A percentile compares a stretch with the other conserved stretches of the same genome.
These are phyloP conservation scores for Drosophila pegasa DNA, from an alignment of 2,888 invertebrate species.

Conservation along the genomic window DNA sequence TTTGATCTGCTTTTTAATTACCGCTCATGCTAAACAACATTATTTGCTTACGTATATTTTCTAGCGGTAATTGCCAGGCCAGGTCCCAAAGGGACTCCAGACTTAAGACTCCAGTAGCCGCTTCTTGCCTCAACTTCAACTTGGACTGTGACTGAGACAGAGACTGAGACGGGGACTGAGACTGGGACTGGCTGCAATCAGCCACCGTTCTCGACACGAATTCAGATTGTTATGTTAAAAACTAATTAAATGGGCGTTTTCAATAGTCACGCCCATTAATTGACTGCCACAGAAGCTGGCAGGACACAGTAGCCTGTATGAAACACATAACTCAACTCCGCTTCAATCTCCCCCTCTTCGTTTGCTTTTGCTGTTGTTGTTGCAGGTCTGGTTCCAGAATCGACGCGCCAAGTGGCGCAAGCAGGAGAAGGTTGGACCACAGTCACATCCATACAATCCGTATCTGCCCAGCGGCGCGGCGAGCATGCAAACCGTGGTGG, in stretches of 20 bases:
- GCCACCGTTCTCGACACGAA: slow-evolving; percentile 48
- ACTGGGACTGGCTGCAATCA: slow-evolving; percentile 55
- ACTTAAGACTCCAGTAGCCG: not conserved
- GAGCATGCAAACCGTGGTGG: slow-evolving; percentile 89
- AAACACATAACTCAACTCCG: slow-evolving; percentile 67
- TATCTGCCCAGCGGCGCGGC: slow-evolving; percentile 89
- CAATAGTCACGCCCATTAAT: slow-evolving; percentile 76
- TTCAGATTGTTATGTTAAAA: slow-evolving; percentile 81
- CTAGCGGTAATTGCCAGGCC: slow-evolving; percentile 52
- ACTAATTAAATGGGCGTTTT: slow-evolving; percentile 81
- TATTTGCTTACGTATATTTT: slow-evolving; percentile 70
- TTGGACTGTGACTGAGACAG: slow-evolving; percentile 7
- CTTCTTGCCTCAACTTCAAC: slow-evolving; percentile 3
- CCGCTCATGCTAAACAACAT: slow-evolving; percentile 75
- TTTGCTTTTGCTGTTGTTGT: not conserved
- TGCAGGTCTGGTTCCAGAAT: slow-evolving; percentile 97
- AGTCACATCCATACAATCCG: slow-evolving; percentile 95
- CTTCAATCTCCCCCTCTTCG: not conserved
- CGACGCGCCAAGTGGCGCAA: slow-evolving; percentile 96
- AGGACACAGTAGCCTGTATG: slow-evolving; percentile 73
- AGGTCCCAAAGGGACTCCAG: slow-evolving; percentile 32
- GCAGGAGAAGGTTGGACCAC: slow-evolving; percentile 96
- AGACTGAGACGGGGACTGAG: not conserved
- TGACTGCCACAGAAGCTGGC: slow-evolving; percentile 42
- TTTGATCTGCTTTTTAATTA: slow-evolving; percentile 68